Evolutionary conservation across 53 echinoderm and acorn worm genomes (phyloP), one percentile per base, ranked within the genome.

Genomic region (Holothuria leucospilota): DNA sequence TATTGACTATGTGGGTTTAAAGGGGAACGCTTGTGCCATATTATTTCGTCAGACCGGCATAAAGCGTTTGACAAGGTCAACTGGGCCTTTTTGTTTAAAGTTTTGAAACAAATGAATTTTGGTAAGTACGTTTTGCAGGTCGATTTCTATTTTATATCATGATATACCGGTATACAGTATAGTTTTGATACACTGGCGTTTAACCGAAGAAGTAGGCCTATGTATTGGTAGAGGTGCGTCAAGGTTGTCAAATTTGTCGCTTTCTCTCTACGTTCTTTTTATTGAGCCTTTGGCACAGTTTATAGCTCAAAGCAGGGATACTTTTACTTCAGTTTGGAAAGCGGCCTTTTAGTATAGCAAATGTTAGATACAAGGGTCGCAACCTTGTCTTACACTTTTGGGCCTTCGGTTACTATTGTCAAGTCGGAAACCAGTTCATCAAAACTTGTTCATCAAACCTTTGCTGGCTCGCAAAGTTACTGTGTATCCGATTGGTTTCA

Each of bases 281-380:
- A 86, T 79, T 53, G 87, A 79, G 41, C 87, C 87, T 15, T 68
- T 87, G 40, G 87, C 88, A 6, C 81, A 59, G 20, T 88, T 38
- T 68, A 88, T 88, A 2, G 41, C 69, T 16, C 34, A 21, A 10
- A n/a, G 49, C 16, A 30, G 34, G 34, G 1, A 34, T 7, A 69
- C 69, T 69, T 69, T 28, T 69, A 2, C 29, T 69, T 69, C 28
- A 69, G 28, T 27, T 69, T 69, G 69, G 29, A 2, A 28, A 1
- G 1, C 29, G 69, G 69, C n/a, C 2, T 28, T 69, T 69, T 69
- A 28, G 23, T 69, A 15, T 2, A 69, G 69, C 69, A 69, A 69
- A 69, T 28, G 29, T 69, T 69, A 28, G 69, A 25, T 15, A 69
- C 69, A 69, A 69, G 69, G 69, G 69, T 25, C 1, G 69, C 69